These are phyloP conservation scores for Peromyscus californicus DNA, from an alignment of 2,113 vertebrate species.

Conservation along the genomic window DNA sequence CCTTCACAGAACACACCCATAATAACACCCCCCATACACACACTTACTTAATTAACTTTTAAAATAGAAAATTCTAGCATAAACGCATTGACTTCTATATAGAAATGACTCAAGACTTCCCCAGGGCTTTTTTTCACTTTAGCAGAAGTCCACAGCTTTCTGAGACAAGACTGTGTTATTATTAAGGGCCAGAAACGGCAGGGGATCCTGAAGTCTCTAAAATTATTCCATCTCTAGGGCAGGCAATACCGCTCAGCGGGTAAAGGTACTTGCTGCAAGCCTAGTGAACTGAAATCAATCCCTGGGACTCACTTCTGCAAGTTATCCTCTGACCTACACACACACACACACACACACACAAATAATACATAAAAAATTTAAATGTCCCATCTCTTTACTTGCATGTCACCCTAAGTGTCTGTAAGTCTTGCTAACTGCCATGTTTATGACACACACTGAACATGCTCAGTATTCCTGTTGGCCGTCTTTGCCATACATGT, in stretches of 20 bases:
- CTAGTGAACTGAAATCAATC: no score
- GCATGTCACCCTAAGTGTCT: not conserved
- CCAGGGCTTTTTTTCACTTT: not conserved
- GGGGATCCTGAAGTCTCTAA: not conserved
- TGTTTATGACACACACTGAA: no score
- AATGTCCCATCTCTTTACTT: not conserved
- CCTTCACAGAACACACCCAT: not conserved
- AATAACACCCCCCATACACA: not conserved
- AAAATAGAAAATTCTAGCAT: not conserved
- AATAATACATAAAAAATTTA: not conserved
- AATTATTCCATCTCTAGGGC: not conserved
- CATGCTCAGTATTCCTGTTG: not conserved
- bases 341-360: not conserved
- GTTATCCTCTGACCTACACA: not conserved
- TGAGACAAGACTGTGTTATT: not conserved
- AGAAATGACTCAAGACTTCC: conserved; percentile 13
- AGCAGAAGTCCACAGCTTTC: not conserved
- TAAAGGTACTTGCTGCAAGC: not conserved
- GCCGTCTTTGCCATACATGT: not conserved
- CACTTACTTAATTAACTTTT: not conserved
- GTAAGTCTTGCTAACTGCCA: not conserved
- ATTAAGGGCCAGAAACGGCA: not conserved
- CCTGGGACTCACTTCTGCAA: not conserved
- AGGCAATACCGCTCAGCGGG: not conserved
- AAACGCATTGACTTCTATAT: not conserved